Evolutionary conservation across 1,140 invertebrate genomes (phyloP).

Genomic region (Mycetomoellerius zeteki): DNA sequence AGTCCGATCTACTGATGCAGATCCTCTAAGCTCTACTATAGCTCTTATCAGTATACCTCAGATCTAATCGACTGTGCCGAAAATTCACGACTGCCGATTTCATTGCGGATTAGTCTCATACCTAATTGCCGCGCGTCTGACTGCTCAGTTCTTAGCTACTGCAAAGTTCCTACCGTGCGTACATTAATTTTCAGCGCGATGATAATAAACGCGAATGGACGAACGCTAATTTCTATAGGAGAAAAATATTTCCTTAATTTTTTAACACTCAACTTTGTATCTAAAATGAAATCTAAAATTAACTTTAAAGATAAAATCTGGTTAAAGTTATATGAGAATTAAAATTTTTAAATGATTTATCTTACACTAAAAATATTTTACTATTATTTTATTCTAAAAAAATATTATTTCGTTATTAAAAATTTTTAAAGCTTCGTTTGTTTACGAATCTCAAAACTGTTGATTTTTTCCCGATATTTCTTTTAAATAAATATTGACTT

Average conservation of each 20-base stretch:
- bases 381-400: too few species aligned
- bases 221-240: neutral
- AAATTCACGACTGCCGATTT: constrained; percentile 62
- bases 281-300: constrained; percentile 16
- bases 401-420: neutral
- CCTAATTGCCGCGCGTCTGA: neutral
- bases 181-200: constrained; percentile 15
- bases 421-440: neutral
- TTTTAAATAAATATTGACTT: neutral
- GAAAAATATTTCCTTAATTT: constrained; percentile 4
- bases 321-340: neutral
- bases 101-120: constrained; percentile 51
- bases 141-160: constrained; percentile 6
- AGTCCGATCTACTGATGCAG: neutral
- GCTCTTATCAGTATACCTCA: constrained; percentile 53
- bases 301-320: neutral
- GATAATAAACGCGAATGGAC: neutral
- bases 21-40: constrained; percentile 51
- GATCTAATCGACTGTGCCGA: constrained; percentile 45
- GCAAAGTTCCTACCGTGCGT: neutral
- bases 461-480: neutral
- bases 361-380: neutral
- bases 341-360: neutral
- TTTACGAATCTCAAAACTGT: neutral
- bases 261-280: neutral